Conservation (phyloP, 2,888 invertebrate genomes). For the Hipparchia semele region DNA sequence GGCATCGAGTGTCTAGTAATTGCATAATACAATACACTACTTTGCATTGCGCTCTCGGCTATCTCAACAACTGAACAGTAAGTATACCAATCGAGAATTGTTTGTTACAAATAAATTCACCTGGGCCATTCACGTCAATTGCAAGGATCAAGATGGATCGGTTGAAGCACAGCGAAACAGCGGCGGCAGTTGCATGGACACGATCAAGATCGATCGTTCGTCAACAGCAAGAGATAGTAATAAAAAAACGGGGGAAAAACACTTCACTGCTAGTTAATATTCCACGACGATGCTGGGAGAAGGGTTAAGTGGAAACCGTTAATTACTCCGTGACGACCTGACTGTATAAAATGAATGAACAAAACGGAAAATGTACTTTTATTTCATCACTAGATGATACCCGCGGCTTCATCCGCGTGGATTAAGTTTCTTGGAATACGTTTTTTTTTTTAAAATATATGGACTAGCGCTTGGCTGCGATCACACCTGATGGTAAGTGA, state of each 20-base stretch:
- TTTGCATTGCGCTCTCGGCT: too few relatives aligned
- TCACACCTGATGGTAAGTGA: too few relatives aligned
- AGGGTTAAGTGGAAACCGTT: slow-evolving; percentile 5
- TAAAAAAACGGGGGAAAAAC: neutral
- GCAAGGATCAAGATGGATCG: slow-evolving; percentile 29
- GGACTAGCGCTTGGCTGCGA: too few relatives aligned
- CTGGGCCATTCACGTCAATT: slow-evolving; percentile 9
- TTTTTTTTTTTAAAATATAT: too few relatives aligned
- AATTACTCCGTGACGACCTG: slow-evolving; percentile 2
- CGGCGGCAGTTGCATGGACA: slow-evolving; percentile 13
- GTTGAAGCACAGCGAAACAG: slow-evolving; percentile 20
- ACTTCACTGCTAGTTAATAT: slow-evolving; percentile 12
- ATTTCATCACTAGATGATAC: too few relatives aligned
- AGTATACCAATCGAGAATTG: neutral
- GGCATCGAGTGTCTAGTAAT: too few relatives aligned
- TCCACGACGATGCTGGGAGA: slow-evolving; percentile 1
- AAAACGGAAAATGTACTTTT: neutral
- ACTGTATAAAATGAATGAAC: neutral
- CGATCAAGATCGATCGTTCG: slow-evolving; percentile 27
- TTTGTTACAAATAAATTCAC: slow-evolving; percentile 20
- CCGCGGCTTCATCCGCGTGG: too few relatives aligned
- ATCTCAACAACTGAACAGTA: too few relatives aligned
- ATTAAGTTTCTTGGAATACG: too few relatives aligned
- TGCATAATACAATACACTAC: too few relatives aligned
- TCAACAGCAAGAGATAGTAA: neutral